Evolutionary conservation across 2,888 invertebrate genomes (phyloP), one percentile per base, ranked within the genome.

Genomic region (Diaphora mendica): DNA sequence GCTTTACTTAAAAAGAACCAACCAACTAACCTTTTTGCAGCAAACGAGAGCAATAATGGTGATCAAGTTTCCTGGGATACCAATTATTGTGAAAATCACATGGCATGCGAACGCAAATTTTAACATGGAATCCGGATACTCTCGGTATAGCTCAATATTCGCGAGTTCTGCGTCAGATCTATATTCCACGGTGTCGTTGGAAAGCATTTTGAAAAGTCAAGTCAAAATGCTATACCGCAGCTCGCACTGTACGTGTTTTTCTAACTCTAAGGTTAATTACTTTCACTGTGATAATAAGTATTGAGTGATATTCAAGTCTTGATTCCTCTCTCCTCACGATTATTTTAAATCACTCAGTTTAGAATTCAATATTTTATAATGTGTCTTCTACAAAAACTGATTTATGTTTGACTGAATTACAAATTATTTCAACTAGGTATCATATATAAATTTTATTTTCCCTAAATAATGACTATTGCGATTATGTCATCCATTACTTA

Each of bases 11-110:
- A 48, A 69, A 30, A 13, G 42, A 42, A 42, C 35, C 35, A 7
- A 42, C 1, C 13, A 62, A 87, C 95, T 93, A 84, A 97, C 98
- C 96, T 97, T 98, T 93, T 97, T 97, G 85, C 97, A 97, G 64
- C 97, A 96, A 66, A 97, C 96, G 39, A 98, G 94, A 0, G 98
- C 98, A 44, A 97, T 92, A 79, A 98, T 97, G 59, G 98, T 98
- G 86, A 97, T 96, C 73, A 98, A 93, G 90, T 98, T 98, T 17
- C 98, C 98, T 1, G 98, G 97, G 64, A 98, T 97, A n/a, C 98
- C 98, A 76, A 98, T 94, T 79, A 97, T 90, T 94, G 97, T 97
- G 91, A 97, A 98, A 55, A 97, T 91, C 39, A 97, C 91, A 90
- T 97, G 98, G 89, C 97, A 97, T 51, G 96, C 95, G 17, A 97